phyloP scores from a whole-genome alignment of 2,797 vertebrate species.

The Diplodus sargus region DNA sequence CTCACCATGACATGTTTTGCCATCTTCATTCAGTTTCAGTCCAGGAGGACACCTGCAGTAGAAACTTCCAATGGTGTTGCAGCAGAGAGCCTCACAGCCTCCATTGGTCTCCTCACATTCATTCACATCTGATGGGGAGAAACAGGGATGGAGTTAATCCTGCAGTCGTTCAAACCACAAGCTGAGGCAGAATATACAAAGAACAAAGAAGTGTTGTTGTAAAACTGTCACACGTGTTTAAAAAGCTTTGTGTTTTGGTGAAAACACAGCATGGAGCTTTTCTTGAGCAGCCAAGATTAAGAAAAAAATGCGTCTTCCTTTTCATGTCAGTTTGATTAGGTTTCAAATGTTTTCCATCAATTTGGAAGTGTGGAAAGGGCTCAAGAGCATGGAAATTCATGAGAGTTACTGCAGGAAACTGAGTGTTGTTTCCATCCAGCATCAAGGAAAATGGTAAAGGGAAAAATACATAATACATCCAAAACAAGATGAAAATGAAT shows the following conservation, averaged over 20 bases:
- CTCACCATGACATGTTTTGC: constrained; percentile 88
- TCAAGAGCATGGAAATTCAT: constrained; percentile 47
- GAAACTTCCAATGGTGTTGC: constrained; percentile 91
- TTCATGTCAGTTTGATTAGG: constrained; percentile 37
- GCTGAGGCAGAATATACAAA: background rate
- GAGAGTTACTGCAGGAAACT: constrained; percentile 29
- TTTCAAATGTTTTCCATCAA: constrained; percentile 48
- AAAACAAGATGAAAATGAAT: constrained; percentile 34
- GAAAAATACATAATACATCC: constrained; percentile 15
- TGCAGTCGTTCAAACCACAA: background rate
- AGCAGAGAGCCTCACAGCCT: constrained; percentile 86
- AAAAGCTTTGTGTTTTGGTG: constrained; percentile 1
- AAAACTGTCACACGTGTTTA: constrained; percentile 13
- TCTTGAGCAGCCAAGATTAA: constrained; percentile 6
- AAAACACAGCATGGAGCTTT: constrained; percentile 15
- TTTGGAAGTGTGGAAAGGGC: constrained; percentile 41
- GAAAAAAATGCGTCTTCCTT: constrained; percentile 29
- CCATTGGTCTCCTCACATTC: constrained; percentile 86
- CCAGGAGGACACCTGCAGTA: constrained; percentile 87
- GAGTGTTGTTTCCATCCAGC: constrained; percentile 37
- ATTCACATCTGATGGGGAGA: constrained; percentile 82
- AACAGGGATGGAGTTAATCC: constrained; percentile 22
- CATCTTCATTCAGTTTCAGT: constrained; percentile 81
- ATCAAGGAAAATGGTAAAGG: constrained; percentile 20
- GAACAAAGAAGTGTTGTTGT: background rate